Evolutionary conservation across 2,888 invertebrate species (phyloP), one percentile per base, ranked within the genome.

Genomic region (Himalopsyche anomala): DNA sequence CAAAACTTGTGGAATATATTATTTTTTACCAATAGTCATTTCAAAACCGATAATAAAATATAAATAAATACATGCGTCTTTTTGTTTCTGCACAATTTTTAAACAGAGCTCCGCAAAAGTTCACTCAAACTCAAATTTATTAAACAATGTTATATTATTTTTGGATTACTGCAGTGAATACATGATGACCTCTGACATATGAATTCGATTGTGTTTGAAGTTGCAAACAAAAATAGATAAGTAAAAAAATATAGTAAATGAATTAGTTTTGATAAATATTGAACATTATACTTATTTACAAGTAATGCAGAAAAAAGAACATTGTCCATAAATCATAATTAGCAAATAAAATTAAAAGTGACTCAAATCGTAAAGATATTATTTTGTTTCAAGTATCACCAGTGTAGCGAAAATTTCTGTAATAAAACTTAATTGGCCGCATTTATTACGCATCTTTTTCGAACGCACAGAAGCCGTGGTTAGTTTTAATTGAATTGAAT

Each of bases 401-500:
- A 62, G 15, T 19, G 9, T 5, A 19, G 9, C 8, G 15, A 38
- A 74, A 74, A 38, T 11, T 74, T 36, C 3, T 36, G 38, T 74
- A 74, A 74, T 74, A 74, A 74, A 74, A 28, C 36, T 15, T 74
- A 74, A 74, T 74, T 74, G 74, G 38, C 74, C 74, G 12, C 74
- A 6, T 74, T 74, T 15, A 36, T 15, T 74, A 74, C 74, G 36
- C 74, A 74, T 74, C 19, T 74, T 74, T 74, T 74, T 74, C 74
- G 12, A 74, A 38, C 15, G 74, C 74, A 74, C 74, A 74, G 74
- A 36, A 74, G 74, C 74, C 38, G 36, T 4, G 28, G 74, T 15
- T 74, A 36, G 38, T 74, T 74, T 74, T 74, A 74, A 74, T 74
- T 74, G 74, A 74, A 74, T 74, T 74, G 74, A 74, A 74, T 36